Evolutionary conservation across 2,888 invertebrate species (phyloP), one percentile per base, ranked within the genome.

Genomic region (Oligia strigilis): DNA sequence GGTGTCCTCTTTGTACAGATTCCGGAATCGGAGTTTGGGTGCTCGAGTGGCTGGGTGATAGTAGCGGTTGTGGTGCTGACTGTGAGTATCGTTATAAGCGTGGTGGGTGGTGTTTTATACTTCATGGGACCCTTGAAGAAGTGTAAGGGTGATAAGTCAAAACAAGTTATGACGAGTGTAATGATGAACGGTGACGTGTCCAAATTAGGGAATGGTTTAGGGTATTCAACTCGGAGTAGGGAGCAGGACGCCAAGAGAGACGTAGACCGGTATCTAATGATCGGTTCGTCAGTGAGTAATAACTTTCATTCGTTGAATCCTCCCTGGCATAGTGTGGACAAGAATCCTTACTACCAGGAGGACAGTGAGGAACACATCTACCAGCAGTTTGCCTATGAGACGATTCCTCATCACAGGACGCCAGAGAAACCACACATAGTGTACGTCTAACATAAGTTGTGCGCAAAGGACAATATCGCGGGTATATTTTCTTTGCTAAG

Each of bases 1-100:
- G 96, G 96, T 78, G 95, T 96, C 71, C 93, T 97, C 79, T 95
- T 98, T 88, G 95, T 97, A 71, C 97, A 97, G 88, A 97, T 97
- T 83, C 97, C 97, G 19, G 98, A 98, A 92, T 97, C 97, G 71
- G 97, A 98, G 92, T 97, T 98, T 89, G 97, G 97, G 88, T 98
- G 98, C 94, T 97, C 97, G 80, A 97, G 96, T 86, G 97, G 97
- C 58, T 98, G 97, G 98, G 96, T 98, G 86, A 97, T 97, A 86
- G 97, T 97, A 74, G 96, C 97, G 76, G 94, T 97, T 86, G 95
- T 97, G 90, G 97, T 97, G 91, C 93, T 97, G 91, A 96, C 97
- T 90, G 95, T 97, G 89, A 97, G 97, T 94, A 96, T 97, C 90
- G 94, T 97, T 84, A 97, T 97, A 90, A 97, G 97, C 92, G 93